These are phyloP conservation scores for Aptenodytes forsteri DNA, from an alignment of 2,113 vertebrate genomes.

Conservation along the genomic window DNA sequence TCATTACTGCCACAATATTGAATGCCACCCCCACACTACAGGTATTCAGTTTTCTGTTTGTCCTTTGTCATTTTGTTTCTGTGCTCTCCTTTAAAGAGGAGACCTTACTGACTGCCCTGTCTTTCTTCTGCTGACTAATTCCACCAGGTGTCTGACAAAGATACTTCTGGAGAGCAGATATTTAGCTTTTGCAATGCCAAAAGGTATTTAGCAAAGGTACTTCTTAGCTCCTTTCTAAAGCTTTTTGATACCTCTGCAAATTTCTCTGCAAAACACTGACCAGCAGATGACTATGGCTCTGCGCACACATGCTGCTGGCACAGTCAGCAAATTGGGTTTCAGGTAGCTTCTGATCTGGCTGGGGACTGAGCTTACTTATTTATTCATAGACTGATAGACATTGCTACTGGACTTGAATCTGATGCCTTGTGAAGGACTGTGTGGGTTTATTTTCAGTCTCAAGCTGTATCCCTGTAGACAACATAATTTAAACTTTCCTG, in stretches of 20 bases:
- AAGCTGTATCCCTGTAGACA: not conserved
- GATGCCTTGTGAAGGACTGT: not conserved
- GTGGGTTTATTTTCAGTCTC: not conserved
- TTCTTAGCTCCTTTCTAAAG: not conserved
- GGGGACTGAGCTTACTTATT: not conserved
- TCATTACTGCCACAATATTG: not conserved
- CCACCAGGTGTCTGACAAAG: not conserved
- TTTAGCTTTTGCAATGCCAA: not conserved
- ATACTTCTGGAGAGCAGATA: not conserved
- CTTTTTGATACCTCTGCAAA: not conserved
- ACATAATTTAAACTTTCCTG: not conserved
- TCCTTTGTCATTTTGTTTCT: slow-evolving; percentile 19
- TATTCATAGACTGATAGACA: not conserved
- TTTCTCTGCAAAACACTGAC: not conserved
- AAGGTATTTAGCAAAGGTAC: not conserved
- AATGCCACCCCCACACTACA: not conserved
- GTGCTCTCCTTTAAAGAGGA: not conserved
- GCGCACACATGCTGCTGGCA: not conserved
- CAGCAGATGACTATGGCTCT: not conserved
- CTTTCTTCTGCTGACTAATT: slow-evolving; percentile 33
- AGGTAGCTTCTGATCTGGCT: not conserved
- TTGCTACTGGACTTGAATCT: not conserved
- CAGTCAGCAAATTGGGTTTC: not conserved
- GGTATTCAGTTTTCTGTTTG: not conserved
- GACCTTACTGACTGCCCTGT: not conserved